Conservation (phyloP, 2,113 vertebrate genomes). For the Romanogobio albipinnatus region DNA sequence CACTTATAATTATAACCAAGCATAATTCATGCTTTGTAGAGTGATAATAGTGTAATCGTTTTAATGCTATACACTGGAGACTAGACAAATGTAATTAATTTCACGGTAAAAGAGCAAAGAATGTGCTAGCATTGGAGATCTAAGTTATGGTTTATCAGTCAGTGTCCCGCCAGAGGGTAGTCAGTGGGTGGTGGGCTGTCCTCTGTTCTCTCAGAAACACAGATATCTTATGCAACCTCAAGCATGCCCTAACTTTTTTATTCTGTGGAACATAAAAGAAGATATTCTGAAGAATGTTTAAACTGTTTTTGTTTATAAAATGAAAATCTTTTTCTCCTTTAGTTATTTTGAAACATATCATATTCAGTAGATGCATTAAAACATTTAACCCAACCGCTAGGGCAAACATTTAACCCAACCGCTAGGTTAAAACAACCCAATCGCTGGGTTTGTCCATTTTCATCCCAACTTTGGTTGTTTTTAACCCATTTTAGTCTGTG, state of each 20-base stretch:
- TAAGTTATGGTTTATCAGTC: slow-evolving; percentile 8
- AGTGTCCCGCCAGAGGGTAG: background rate
- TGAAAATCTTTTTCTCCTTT: too few species aligned
- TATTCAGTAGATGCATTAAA: too few species aligned
- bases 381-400: too few species aligned
- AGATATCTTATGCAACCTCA: background rate
- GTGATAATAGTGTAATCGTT: background rate
- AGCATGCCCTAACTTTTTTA: background rate
- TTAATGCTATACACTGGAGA: background rate
- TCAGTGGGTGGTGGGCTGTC: slow-evolving; percentile 17
- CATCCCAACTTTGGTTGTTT: too few species aligned
- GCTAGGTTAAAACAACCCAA: too few species aligned
- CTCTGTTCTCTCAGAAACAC: slow-evolving; percentile 1
- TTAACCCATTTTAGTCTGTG: too few species aligned
- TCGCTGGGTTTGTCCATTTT: too few species aligned
- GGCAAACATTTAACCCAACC: too few species aligned
- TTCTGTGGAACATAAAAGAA: too few species aligned
- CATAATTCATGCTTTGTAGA: background rate
- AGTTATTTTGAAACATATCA: too few species aligned
- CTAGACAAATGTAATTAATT: background rate
- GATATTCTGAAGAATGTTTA: too few species aligned
- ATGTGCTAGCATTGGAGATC: background rate
- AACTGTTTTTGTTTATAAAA: too few species aligned
- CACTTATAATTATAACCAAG: background rate
- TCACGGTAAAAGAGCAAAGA: slow-evolving; percentile 5